phyloP scores from a whole-genome alignment of 2,797 vertebrate species.

The Rhabdomys pumilio region DNA sequence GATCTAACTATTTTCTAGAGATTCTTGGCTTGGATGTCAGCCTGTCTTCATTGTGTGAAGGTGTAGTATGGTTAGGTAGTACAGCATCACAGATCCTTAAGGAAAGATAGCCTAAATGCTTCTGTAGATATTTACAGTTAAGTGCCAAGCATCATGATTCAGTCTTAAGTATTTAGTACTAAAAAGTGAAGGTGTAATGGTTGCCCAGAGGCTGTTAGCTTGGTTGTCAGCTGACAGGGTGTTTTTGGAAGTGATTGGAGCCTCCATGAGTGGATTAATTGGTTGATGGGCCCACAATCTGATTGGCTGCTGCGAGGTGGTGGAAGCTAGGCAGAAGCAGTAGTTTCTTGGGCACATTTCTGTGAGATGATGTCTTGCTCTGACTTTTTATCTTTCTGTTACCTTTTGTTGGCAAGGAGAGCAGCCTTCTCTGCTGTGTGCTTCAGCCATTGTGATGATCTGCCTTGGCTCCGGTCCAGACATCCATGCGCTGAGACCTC shows the following conservation, averaged over 20 bases:
- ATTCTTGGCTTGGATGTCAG: background rate
- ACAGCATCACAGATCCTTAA: background rate
- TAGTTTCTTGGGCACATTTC: background rate
- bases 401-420: background rate
- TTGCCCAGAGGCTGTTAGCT: background rate
- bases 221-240: background rate
- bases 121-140: conserved; percentile 56
- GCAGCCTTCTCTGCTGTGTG: background rate
- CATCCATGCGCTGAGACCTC: background rate
- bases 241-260: background rate
- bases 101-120: background rate
- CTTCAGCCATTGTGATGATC: too few species aligned
- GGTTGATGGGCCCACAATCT: background rate
- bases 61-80: background rate
- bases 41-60: background rate
- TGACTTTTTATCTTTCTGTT: background rate
- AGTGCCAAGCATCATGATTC: background rate
- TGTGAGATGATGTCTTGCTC: too few species aligned
- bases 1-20: background rate
- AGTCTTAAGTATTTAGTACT: conserved; percentile 37
- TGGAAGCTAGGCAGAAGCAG: background rate
- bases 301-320: background rate
- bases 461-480: background rate
- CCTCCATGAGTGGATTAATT: background rate
- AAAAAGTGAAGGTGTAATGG: background rate